These are phyloP conservation scores for Philypnodon macrostomus DNA, from an alignment of 2,797 vertebrate genomes.

Conservation along the genomic window DNA sequence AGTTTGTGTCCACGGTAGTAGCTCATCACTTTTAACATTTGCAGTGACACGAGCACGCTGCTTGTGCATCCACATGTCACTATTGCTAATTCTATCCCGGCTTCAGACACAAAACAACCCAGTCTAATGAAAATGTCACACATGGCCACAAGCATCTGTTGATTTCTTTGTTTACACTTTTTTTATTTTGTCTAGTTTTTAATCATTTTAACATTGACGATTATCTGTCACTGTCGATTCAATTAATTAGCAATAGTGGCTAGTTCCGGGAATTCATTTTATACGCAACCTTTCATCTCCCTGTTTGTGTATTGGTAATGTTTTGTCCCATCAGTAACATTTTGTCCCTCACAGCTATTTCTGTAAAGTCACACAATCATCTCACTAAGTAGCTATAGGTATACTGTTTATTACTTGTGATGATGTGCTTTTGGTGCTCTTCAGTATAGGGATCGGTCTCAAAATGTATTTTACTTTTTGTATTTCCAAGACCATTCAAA, in stretches of 20 bases:
- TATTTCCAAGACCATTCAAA: no score
- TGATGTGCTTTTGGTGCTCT: no score
- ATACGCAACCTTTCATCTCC: conserved; percentile 12
- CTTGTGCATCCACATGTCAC: conserved; percentile 2
- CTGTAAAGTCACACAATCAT: not conserved
- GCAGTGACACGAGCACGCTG: conserved; percentile 1
- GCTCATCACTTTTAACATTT: not conserved
- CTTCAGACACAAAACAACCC: conserved; percentile 14
- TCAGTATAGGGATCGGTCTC: no score
- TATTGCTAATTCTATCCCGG: not conserved
- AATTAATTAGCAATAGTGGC: conserved; percentile 24
- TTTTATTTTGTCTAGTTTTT: conserved; percentile 22
- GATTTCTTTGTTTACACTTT: not conserved
- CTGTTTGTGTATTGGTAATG: not conserved
- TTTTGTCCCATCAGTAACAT: not conserved
- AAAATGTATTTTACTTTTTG: no score
- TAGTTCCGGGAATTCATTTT: conserved; percentile 23
- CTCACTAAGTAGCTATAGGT: conserved; percentile 1
- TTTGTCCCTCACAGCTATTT: not conserved
- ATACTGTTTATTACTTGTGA: no score
- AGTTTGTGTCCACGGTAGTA: not conserved
- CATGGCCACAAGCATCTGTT: conserved; percentile 19
- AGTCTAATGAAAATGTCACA: conserved; percentile 41
- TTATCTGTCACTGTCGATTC: conserved; percentile 29
- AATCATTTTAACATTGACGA: conserved; percentile 42